Base-by-base conservation (phyloP, 2,113 vertebrate species). In the Lampris incognitus region DNA sequence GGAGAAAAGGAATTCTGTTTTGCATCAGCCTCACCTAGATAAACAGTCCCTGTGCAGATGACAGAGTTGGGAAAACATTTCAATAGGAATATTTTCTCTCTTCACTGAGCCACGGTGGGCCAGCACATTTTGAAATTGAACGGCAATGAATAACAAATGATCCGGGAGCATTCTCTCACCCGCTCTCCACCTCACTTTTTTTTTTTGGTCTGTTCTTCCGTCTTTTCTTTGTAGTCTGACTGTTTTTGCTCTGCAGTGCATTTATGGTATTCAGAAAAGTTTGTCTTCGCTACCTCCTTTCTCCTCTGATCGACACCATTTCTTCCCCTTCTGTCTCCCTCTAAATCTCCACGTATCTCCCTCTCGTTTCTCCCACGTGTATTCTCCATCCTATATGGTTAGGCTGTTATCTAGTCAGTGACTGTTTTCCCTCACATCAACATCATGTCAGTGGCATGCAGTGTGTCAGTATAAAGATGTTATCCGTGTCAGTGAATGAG, bases 101-200 rank as follows among this genome's bases (percentile, higher is more conserved):
- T 69, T 78, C 69, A 59, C 41, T 54, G 76, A 87, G 73, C 42
- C 58, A 83, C 49, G 85, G 74, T 55, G 65, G 60, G 79, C 61
- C 37, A 66, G 36, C 52, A 78, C 48, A 77, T 86, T 75, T 55
- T 72, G 72, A 67, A 78, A 79, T 66, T 51, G 73, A 72, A 78
- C 78, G 58, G 59, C 66, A 78, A 70, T 83, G 76, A 85, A 85
- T 82, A 79, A 79, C 72, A 76, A 78, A 76, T 66, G 11, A 90
- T 78, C 44, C 42, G 9, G 3, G 9, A 50, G 36, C 8, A 6
- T 64, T 66, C 69, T 9, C 44, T 24, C 24, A 24, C 39, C 11
- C 2, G 37, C 1, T 41, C 57, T 60, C 37, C 38, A 6, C 1
- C n/a, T 36, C 13, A n/a, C 40, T 68, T 8, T 5, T n/a, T 67